phyloP scores from a whole-genome alignment of 2,113 vertebrate species.

The Corythaixoides concolor region DNA sequence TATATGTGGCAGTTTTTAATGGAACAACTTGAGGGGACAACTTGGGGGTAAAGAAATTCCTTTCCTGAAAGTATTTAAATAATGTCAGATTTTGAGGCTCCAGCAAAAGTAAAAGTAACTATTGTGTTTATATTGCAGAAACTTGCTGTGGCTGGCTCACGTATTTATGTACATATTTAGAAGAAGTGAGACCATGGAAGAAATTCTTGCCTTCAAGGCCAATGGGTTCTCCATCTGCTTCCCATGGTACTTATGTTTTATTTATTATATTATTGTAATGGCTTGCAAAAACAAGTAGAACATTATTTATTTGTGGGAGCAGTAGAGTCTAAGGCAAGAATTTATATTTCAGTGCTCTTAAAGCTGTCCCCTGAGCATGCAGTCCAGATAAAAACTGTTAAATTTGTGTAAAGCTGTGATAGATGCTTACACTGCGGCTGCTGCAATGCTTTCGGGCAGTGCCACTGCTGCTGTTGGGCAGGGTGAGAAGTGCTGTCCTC shows the following conservation, averaged over 20 bases:
- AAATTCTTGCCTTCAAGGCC: not conserved
- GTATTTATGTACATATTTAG: not conserved
- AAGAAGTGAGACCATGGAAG: not conserved
- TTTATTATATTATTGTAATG: not conserved
- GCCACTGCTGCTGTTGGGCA: not conserved
- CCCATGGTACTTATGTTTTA: not conserved
- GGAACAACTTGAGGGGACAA: not conserved
- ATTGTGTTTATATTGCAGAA: not conserved
- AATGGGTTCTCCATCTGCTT: not conserved
- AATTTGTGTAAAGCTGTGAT: not conserved
- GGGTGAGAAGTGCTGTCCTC: not conserved
- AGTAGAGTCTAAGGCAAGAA: not conserved
- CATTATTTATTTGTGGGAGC: not conserved
- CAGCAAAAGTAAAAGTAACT: not conserved
- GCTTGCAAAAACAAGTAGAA: not conserved
- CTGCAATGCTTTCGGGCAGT: not conserved
- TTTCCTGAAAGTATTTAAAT: not conserved
- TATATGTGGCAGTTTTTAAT: not conserved
- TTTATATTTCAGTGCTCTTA: not conserved
- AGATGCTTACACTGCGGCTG: not conserved
- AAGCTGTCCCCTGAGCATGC: not conserved
- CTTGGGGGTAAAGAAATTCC: not conserved
- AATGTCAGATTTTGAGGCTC: not conserved
- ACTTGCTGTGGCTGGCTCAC: not conserved
- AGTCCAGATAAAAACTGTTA: not conserved